These are phyloP conservation scores for Chloebia gouldiae DNA, from an alignment of 2,113 vertebrate genomes.

Conservation along the genomic window DNA sequence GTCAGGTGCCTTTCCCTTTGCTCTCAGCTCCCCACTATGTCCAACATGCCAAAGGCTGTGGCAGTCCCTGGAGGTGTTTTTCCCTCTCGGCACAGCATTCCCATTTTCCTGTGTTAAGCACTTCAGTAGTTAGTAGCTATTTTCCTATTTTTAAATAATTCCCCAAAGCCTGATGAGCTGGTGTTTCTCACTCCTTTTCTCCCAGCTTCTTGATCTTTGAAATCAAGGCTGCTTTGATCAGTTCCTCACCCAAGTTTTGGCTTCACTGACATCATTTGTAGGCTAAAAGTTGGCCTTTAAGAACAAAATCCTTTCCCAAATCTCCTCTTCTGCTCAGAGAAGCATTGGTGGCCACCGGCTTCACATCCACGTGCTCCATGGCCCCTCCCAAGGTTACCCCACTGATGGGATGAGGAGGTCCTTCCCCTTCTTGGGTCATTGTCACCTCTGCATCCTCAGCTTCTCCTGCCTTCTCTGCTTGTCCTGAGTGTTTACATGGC, in stretches of 20 bases:
- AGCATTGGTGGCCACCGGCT: neutral
- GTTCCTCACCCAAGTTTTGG: neutral
- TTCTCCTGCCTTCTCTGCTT: neutral
- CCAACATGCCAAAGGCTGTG: accelerated
- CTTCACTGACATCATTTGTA: neutral
- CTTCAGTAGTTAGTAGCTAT: neutral
- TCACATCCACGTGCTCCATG: accelerated
- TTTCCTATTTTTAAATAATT: neutral
- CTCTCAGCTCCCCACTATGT: neutral
- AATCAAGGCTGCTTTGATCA: neutral
- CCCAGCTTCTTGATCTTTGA: neutral
- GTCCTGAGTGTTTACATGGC: neutral
- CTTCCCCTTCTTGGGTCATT: neutral
- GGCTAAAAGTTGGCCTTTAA: neutral
- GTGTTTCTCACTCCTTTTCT: neutral
- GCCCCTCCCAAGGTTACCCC: neutral
- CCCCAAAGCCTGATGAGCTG: neutral
- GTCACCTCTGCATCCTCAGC: neutral
- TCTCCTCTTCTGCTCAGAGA: neutral
- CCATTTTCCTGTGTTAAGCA: neutral
- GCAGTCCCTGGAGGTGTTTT: neutral
- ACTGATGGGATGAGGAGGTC: accelerated
- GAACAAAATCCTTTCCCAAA: neutral
- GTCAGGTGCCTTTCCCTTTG: neutral
- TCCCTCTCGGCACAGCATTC: accelerated